Base-by-base conservation (phyloP, 2,888 invertebrate species). In the Chromoteleia sp. region DNA sequence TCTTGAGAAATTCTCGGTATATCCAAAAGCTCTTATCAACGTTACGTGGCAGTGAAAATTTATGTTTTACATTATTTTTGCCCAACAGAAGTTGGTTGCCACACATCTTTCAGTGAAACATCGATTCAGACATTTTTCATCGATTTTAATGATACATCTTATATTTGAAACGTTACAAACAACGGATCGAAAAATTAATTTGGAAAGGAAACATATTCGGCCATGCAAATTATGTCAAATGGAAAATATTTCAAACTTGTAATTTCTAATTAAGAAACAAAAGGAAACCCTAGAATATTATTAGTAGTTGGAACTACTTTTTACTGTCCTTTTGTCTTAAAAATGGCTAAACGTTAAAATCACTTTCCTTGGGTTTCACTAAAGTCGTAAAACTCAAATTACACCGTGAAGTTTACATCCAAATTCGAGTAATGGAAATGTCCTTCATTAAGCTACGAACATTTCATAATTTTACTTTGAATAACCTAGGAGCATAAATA, bases 1-100 rank as follows among this genome's bases (percentile, higher is more conserved):
- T 63, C 48, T 63, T 71, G 56, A 77, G 70, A 77, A 70, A 70
- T 77, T 77, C 45, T n/a, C 43, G 12, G 63, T 70, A 56, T 63
- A 71, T 71, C 48, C 41, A 25, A 77, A 71, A 77, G 61, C 77
- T 65, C 71, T 77, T 71, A 70, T 77, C 70, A 63, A 50, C 56
- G 56, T 56, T 41, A 61, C 33, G 48, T 45, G 33, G 48, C 29
- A 15, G 19, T 25, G 45, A 71, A 78, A 65, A 78, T 78, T 71
- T 78, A 71, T 78, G 77, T 58, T 67, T 67, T 67, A 50, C 78
- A 70, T 76, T 76, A 77, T 50, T 77, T 77, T 71, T 48, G 17
- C 33, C 33, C 19, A 63, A 33, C 63, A 58, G 70, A 54, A 71
- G 39, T 56, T 63, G 17, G 48, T 54, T 48, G 68, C 29, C 36